Conservation (phyloP, 2,797 vertebrate species). For the Xenopus petersii region DNA sequence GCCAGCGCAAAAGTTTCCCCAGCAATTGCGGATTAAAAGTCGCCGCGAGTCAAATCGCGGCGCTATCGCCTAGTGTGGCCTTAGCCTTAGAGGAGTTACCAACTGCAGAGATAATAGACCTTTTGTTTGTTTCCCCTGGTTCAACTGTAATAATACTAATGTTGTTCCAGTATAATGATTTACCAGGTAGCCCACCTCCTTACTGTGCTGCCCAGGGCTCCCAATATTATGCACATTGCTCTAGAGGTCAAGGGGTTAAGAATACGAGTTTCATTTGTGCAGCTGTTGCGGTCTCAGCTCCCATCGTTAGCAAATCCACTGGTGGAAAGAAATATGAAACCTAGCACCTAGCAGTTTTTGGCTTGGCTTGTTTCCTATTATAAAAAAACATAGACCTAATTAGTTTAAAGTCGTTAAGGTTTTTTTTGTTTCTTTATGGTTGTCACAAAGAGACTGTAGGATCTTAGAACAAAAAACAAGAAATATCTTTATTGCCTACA, state of each 20-base stretch:
- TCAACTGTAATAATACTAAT: no score
- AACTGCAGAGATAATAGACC: background rate
- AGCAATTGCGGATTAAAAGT: no score
- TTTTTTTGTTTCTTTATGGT: background rate
- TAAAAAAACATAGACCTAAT: background rate
- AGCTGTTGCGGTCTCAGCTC: constrained; percentile 29
- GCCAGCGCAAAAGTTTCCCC: no score
- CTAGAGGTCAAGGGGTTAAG: background rate
- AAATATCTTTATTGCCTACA: background rate
- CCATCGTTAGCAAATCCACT: constrained; percentile 10
- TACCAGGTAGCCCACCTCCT: background rate
- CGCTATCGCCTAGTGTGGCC: no score
- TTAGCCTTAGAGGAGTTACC: no score
- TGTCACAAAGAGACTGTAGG: background rate
- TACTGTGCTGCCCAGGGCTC: background rate
- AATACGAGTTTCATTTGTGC: constrained; percentile 8
- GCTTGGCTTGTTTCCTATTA: constrained; percentile 15
- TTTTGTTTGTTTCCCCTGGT: no score
- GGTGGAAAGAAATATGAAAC: constrained; percentile 23
- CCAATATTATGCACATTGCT: background rate
- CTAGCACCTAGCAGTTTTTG: constrained; percentile 7
- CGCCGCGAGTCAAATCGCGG: no score
- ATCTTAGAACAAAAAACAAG: background rate
- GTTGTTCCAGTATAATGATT: no score
- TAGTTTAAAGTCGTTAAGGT: background rate